phyloP scores from a whole-genome alignment of 2,113 vertebrate species.

The Vombatus ursinus region DNA sequence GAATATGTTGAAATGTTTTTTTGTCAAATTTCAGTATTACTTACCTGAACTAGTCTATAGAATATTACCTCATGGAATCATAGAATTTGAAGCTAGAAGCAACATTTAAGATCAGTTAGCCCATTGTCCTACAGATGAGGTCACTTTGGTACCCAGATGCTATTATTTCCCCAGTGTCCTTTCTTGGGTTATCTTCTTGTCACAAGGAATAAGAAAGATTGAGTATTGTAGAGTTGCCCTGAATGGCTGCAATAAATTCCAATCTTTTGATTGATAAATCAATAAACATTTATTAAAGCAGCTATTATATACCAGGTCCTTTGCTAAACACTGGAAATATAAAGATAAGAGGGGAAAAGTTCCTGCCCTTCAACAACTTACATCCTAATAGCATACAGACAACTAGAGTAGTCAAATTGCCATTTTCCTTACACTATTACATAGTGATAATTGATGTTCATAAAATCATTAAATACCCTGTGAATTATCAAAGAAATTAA shows the following conservation, averaged over 20 bases:
- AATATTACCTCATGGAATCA: conserved; percentile 18
- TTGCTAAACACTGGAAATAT: neutral
- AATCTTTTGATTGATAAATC: conserved; percentile 16
- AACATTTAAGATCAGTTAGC: neutral
- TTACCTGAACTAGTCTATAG: conserved; percentile 14
- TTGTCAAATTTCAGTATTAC: neutral
- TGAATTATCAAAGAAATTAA: conserved; percentile 47
- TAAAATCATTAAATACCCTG: conserved; percentile 15
- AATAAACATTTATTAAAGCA: neutral
- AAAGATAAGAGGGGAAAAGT: neutral
- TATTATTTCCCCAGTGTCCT: neutral
- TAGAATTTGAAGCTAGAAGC: conserved; percentile 3
- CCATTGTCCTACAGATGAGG: neutral
- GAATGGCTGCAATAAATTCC: neutral
- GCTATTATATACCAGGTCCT: neutral
- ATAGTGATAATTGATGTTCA: conserved; percentile 26
- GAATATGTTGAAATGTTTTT: neutral
- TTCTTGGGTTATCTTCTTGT: conserved; percentile 37
- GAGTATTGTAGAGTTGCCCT: neutral
- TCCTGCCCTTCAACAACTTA: neutral
- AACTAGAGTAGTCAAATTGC: conserved; percentile 10
- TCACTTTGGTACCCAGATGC: neutral
- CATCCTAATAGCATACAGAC: neutral
- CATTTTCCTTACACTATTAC: conserved; percentile 3
- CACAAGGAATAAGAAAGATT: conserved; percentile 25